Conservation (phyloP, 2,888 invertebrate species). For the Perithous albicinctus region DNA sequence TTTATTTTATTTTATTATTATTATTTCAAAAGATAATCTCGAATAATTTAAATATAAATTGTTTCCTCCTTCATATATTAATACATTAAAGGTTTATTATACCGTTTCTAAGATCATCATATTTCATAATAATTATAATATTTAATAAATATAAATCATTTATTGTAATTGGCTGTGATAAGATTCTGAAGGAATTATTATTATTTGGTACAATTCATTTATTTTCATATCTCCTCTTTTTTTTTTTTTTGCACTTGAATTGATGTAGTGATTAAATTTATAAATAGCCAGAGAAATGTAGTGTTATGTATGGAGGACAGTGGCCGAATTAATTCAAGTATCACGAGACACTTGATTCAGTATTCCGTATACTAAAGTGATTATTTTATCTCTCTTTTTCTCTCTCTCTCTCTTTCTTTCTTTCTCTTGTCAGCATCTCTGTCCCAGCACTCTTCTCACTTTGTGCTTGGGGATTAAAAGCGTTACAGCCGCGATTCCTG, state of each 20-base stretch:
- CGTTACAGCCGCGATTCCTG: slow-evolving; percentile 55
- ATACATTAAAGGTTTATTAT: neutral
- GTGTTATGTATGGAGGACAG: neutral
- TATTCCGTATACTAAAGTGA: neutral
- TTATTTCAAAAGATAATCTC: neutral
- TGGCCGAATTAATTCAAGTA: neutral
- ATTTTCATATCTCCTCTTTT: no score
- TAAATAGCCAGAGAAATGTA: neutral
- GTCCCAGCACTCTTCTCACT: neutral
- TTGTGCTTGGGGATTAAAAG: slow-evolving; percentile 46
- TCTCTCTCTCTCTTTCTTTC: neutral
- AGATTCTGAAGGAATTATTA: neutral
- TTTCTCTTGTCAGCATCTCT: slow-evolving; percentile 17
- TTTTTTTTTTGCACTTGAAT: no score
- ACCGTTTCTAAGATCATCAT: neutral
- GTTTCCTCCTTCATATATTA: slow-evolving; percentile 13
- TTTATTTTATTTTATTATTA: no score
- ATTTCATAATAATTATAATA: neutral
- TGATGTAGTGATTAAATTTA: neutral
- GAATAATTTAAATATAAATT: slow-evolving; percentile 22
- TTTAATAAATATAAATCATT: neutral
- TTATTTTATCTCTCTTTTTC: slow-evolving; percentile 26
- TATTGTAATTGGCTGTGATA: neutral
- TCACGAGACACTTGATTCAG: neutral
- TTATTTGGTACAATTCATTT: no score